Evolutionary conservation across 2,888 invertebrate genomes (phyloP).

Genomic region (Plagiodera versicolora): DNA sequence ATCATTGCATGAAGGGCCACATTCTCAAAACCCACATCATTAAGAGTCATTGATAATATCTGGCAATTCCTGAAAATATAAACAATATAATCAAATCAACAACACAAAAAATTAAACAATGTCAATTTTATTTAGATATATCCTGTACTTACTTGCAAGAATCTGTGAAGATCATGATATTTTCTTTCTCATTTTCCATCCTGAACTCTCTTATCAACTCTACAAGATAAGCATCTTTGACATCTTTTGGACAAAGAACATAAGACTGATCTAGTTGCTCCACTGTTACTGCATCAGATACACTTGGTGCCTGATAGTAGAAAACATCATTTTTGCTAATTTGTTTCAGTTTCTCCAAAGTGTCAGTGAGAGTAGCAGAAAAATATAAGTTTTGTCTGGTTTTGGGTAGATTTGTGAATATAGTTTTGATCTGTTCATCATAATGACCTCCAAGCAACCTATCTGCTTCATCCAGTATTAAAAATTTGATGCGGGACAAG

Average conservation of each 20-base stretch:
- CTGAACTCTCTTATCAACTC: slow-evolving; percentile 78
- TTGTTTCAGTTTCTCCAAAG: slow-evolving; percentile 67
- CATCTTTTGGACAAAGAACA: slow-evolving; percentile 86
- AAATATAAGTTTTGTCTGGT: slow-evolving; percentile 86
- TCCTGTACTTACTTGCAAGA: slow-evolving; percentile 82
- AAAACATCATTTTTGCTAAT: slow-evolving; percentile 61
- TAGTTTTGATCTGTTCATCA: slow-evolving; percentile 78
- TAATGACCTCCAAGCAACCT: slow-evolving; percentile 78
- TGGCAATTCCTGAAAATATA: slow-evolving; percentile 76
- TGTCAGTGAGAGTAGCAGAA: slow-evolving; percentile 94
- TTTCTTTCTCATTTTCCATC: slow-evolving; percentile 72
- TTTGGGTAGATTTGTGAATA: slow-evolving; percentile 75
- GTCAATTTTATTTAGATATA: no score
- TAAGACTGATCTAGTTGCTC: slow-evolving; percentile 89
- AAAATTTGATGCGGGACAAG: slow-evolving; percentile 76
- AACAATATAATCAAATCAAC: no score
- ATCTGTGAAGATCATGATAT: slow-evolving; percentile 92
- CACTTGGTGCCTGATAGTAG: slow-evolving; percentile 70
- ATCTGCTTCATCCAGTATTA: slow-evolving; percentile 98
- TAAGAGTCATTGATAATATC: slow-evolving; percentile 83
- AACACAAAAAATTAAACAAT: no score
- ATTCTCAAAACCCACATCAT: slow-evolving; percentile 85
- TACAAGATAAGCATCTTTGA: slow-evolving; percentile 90
- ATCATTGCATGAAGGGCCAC: slow-evolving; percentile 93
- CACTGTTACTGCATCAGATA: slow-evolving; percentile 78